A percentile compares a stretch with the other conserved stretches of the same genome.
phyloP scores from a whole-genome alignment of 2,113 vertebrate genomes.

The Eudyptes chrysolophus region DNA sequence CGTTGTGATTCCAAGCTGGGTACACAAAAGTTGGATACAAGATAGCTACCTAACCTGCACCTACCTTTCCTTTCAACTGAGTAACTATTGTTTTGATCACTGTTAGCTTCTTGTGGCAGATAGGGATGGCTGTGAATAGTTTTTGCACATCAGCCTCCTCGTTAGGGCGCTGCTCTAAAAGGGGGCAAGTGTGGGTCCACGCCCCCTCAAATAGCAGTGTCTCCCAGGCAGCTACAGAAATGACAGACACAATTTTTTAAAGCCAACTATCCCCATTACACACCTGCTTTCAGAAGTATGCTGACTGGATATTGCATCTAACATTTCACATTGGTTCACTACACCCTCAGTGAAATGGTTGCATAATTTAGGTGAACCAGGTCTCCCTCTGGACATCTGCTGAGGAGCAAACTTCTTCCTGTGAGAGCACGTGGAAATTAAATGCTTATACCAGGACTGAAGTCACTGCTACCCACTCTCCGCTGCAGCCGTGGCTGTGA shows the following conservation, averaged over 20 bases:
- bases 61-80: not conserved
- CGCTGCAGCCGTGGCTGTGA: not conserved
- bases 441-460: not conserved
- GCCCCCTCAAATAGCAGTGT: not conserved
- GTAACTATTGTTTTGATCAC: not conserved
- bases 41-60: not conserved
- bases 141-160: not conserved
- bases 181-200: not conserved
- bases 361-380: not conserved
- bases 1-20: not conserved
- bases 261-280: not conserved
- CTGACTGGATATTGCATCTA: not conserved
- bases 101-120: not conserved
- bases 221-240: not conserved
- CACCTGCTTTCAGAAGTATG: not conserved
- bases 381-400: not conserved
- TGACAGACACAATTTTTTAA: not conserved
- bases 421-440: not conserved
- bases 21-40: not conserved
- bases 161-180: fast-evolving
- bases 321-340: not conserved
- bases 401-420: not conserved
- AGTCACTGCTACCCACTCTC: not conserved
- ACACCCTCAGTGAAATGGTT: not conserved
- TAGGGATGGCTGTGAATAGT: not conserved